Evolutionary conservation across 2,888 invertebrate genomes (phyloP), one percentile per base, ranked within the genome.

Genomic region (Aleiodes leptofemur): DNA sequence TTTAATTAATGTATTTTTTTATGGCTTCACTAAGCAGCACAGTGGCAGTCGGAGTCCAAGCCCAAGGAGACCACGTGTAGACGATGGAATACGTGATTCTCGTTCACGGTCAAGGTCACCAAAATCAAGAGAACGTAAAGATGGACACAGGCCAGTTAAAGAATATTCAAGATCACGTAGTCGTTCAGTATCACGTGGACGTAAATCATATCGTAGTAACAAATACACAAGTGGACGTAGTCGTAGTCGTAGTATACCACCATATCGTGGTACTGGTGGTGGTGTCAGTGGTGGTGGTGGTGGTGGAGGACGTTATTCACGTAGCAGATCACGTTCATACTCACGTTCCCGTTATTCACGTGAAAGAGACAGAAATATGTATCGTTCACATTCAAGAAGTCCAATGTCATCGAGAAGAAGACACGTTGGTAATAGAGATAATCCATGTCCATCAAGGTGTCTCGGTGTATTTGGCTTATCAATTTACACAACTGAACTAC

Each of bases 401-500:
- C 96, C 96, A 31, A 95, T 95, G 95, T 96, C 96, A 50, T 94
- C 93, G 80, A 92, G 96, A 77, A 92, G 95, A 82, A 91, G 96
- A 59, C 96, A 96, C 89, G 91, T 92, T 78, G 95, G 96, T 79
- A 95, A 94, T 87, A 91, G 96, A 90, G 96, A 97, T 84, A 95
- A 96, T 87, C 98, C 98, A 0, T 94, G 95, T 78, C 95, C 96
- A 3, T 95, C 95, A 64, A 92, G 96, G 72, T 98, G 98, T 87
- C 92, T 99, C 68, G 99, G 99, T 16, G 95, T 99, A 11, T 99
- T 99, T 90, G 98, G 98, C 4, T 91, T 99, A 74, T 98, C 96
- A 86, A 93, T 97, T 72, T 95, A 96, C 90, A 99, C 98, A 0
- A 95, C 97, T 0, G 98, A 98, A 88, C 93, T 95, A 83, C 96